phyloP scores from a whole-genome alignment of 2,797 vertebrate genomes.

The Protonibea diacanthus region DNA sequence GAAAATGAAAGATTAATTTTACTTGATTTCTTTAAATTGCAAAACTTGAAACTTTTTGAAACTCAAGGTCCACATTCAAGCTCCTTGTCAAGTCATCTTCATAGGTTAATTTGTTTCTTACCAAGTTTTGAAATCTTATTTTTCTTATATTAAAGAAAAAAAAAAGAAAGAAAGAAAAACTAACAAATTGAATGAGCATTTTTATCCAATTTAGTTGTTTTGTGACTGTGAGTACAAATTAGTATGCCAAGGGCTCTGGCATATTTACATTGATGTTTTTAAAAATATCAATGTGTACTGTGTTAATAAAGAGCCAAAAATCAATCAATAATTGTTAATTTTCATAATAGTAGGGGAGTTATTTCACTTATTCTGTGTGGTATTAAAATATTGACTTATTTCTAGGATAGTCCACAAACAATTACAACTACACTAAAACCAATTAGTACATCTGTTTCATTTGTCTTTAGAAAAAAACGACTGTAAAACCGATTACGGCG shows the following conservation, averaged over 20 bases:
- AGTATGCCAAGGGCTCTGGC: not conserved
- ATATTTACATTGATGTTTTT: not conserved
- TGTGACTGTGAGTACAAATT: not conserved
- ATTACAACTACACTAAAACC: not conserved
- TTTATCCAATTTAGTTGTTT: not conserved
- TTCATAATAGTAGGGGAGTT: not conserved
- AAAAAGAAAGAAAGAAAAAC: not conserved
- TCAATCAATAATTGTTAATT: not conserved
- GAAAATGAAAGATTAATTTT: not conserved
- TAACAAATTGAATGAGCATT: too few relatives aligned
- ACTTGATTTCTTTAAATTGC: too few relatives aligned
- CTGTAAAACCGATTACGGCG: not conserved
- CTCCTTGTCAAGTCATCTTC: not conserved
- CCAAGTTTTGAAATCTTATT: not conserved
- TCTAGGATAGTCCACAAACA: not conserved
- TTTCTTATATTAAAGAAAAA: not conserved
- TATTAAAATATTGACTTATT: not conserved
- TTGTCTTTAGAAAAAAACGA: conserved; percentile 18
- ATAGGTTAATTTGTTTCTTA: not conserved
- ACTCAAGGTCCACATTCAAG: too few relatives aligned
- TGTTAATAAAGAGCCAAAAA: not conserved
- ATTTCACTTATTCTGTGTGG: not conserved
- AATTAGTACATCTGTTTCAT: not conserved
- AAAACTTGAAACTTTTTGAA: too few relatives aligned
- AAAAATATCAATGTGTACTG: not conserved